Percentiles rank a stretch among this genome's conserved stretches.
Evolutionary conservation across 2,888 invertebrate species (phyloP).

Genomic region (Drosophila rellima): DNA sequence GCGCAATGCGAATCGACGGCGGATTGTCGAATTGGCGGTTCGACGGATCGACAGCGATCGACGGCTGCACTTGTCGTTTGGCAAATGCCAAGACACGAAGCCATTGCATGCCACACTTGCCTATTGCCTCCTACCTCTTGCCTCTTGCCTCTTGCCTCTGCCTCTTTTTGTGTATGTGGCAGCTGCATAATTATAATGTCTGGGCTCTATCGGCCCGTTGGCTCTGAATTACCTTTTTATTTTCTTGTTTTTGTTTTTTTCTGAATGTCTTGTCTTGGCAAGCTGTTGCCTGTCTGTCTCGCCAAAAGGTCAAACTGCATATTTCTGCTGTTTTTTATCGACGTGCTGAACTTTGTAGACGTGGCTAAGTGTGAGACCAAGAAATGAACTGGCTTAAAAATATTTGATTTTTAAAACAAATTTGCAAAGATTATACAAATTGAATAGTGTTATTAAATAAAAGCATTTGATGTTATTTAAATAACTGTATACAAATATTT

Average conservation of each 20-base stretch:
- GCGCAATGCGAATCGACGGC: slow-evolving; percentile 58
- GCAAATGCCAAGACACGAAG: slow-evolving; percentile 72
- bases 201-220: slow-evolving; percentile 70
- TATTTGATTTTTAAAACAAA: slow-evolving; percentile 13
- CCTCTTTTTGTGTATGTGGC: slow-evolving; percentile 74
- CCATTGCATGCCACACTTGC: slow-evolving; percentile 65
- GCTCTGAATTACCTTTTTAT: slow-evolving; percentile 36
- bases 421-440: slow-evolving; percentile 11
- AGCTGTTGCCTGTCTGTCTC: slow-evolving; percentile 60
- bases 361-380: slow-evolving; percentile 50
- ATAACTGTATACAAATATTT: slow-evolving; percentile 1
- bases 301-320: slow-evolving; percentile 77
- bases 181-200: slow-evolving; percentile 81
- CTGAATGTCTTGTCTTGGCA: slow-evolving; percentile 35
- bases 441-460: slow-evolving; percentile 1
- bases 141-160: no score
- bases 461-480: neutral
- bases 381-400: slow-evolving; percentile 49
- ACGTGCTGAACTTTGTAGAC: slow-evolving; percentile 67
- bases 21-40: slow-evolving; percentile 44
- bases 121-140: slow-evolving; percentile 16
- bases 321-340: slow-evolving; percentile 67
- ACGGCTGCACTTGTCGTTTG: slow-evolving; percentile 78
- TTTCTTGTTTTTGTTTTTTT: slow-evolving; percentile 3
- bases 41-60: slow-evolving; percentile 52